Evolutionary conservation across 2,888 invertebrate genomes (phyloP).

Genomic region (Caenorhabditis sinica): DNA sequence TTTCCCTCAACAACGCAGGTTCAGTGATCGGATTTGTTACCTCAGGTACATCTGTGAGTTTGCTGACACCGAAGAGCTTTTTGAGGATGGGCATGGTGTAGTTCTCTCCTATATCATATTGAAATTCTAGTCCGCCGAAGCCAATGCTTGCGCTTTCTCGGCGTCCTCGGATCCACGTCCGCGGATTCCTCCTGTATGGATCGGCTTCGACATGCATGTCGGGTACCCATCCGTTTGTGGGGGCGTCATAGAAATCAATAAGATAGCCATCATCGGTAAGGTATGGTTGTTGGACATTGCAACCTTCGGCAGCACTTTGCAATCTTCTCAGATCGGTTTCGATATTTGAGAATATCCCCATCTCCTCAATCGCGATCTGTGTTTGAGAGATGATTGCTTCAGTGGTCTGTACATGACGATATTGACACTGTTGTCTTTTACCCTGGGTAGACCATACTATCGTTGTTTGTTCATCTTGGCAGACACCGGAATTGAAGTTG

Average conservation of each 20-base stretch:
- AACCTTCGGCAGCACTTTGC: background rate
- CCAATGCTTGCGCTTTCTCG: background rate
- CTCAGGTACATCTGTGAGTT: background rate
- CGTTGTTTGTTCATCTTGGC: background rate
- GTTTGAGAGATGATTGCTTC: background rate
- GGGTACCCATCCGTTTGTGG: background rate
- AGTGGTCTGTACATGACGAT: no score
- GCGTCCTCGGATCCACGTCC: background rate
- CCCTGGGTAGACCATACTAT: background rate
- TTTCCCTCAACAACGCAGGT: background rate
- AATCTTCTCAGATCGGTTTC: slow-evolving; percentile 7
- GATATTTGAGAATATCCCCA: background rate
- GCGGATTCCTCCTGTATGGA: background rate
- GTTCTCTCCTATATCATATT: background rate
- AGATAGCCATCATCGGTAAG: background rate
- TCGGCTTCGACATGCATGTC: background rate
- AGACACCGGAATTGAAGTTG: background rate
- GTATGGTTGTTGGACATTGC: background rate
- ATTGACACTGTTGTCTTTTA: background rate
- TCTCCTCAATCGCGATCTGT: slow-evolving; percentile 1
- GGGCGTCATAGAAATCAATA: background rate
- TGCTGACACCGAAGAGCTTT: background rate
- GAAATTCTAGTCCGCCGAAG: background rate
- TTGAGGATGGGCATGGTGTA: background rate
- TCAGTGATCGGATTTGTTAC: background rate